These are phyloP conservation scores for Cebuella pygmaea DNA, from an alignment of 2,797 vertebrate species.

Conservation along the genomic window DNA sequence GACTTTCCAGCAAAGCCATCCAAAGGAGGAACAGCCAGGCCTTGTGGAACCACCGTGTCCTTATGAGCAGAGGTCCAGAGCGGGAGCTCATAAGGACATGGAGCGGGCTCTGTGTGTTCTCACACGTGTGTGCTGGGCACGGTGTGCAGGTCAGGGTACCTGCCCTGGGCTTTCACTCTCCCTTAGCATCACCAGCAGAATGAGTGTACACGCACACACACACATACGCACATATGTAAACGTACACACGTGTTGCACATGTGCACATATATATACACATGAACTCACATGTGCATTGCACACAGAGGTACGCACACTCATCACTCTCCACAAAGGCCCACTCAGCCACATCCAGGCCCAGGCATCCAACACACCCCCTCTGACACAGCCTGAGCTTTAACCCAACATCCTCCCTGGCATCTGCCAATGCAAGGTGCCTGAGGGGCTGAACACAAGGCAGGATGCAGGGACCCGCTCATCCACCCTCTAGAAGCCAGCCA, in stretches of 20 bases:
- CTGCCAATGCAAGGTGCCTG: accelerated
- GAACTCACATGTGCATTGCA: accelerated
- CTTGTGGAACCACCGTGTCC: accelerated
- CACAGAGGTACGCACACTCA: background rate
- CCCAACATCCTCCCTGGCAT: accelerated
- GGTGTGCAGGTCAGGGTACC: background rate
- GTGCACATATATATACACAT: background rate
- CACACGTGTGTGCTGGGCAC: accelerated
- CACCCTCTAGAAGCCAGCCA: accelerated
- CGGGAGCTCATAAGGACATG: too few species aligned
- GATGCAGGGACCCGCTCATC: accelerated
- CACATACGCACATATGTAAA: too few species aligned
- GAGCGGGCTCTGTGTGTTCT: background rate
- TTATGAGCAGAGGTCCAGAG: accelerated
- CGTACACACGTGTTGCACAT: too few species aligned
- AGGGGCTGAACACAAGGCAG: background rate
- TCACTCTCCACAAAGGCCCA: background rate
- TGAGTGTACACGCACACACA: background rate
- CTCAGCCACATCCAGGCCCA: background rate
- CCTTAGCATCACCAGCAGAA: background rate
- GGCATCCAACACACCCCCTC: background rate
- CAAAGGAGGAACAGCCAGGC: accelerated
- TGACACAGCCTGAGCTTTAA: too few species aligned
- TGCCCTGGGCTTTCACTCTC: background rate
- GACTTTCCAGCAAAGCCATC: background rate